These are phyloP conservation scores for Sigmodon hispidus DNA, from an alignment of 2,113 vertebrate species.

Conservation along the genomic window DNA sequence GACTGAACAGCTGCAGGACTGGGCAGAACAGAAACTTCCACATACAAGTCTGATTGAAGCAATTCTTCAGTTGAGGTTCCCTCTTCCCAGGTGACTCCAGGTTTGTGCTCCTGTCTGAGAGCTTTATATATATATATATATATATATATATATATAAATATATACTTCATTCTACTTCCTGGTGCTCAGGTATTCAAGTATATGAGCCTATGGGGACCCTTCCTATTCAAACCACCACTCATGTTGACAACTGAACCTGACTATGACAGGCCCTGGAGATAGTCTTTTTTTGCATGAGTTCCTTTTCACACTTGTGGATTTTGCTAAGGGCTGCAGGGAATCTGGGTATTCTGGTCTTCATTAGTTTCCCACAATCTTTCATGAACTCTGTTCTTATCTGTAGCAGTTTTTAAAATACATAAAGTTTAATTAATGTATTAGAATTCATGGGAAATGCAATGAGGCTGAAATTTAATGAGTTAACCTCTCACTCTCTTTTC, in stretches of 20 bases:
- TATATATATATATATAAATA: too few species aligned
- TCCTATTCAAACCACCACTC: neutral
- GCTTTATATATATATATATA: too few species aligned
- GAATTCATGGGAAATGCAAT: slow-evolving; percentile 31
- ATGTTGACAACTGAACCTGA: neutral
- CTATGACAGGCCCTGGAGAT: neutral
- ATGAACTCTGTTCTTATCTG: slow-evolving; percentile 31
- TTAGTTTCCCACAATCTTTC: slow-evolving; percentile 16
- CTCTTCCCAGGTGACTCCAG: too few species aligned
- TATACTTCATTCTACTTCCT: neutral
- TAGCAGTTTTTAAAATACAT: neutral
- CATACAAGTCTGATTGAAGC: too few species aligned
- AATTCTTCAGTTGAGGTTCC: neutral
- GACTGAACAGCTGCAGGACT: too few species aligned
- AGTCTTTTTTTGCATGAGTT: neutral
- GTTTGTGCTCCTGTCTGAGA: too few species aligned
- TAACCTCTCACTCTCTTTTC: neutral
- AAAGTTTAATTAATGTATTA: slow-evolving; percentile 46
- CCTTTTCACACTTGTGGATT: neutral
- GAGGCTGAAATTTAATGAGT: slow-evolving; percentile 52
- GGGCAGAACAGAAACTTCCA: too few species aligned
- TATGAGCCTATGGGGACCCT: too few species aligned
- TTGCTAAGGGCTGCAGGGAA: slow-evolving; percentile 10
- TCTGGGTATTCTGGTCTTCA: neutral
- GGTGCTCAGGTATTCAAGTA: neutral